Conservation (phyloP, 2,888 invertebrate genomes). For the Heteromurus nitidus region DNA sequence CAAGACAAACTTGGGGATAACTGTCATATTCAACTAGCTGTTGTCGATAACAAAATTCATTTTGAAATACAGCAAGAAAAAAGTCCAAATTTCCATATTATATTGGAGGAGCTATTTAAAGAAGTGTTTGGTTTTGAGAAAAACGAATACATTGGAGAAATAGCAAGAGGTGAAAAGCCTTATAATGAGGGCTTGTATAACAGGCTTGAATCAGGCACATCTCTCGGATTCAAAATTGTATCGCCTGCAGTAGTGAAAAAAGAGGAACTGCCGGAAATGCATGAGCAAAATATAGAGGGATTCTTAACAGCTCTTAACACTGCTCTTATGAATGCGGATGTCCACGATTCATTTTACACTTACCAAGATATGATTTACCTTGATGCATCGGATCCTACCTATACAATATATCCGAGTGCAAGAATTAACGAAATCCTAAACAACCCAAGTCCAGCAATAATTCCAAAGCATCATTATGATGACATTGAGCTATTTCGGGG, state of each 20-base stretch:
- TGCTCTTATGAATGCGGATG: neutral
- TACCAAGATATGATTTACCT: too few relatives aligned
- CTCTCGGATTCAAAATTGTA: neutral
- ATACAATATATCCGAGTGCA: neutral
- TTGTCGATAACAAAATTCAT: neutral
- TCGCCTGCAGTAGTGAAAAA: neutral
- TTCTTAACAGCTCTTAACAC: constrained; percentile 17
- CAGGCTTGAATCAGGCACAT: neutral
- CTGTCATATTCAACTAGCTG: neutral
- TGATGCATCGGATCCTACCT: neutral
- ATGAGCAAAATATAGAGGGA: constrained; percentile 9
- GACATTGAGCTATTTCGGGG: constrained; percentile 29
- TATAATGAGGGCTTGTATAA: neutral
- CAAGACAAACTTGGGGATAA: neutral
- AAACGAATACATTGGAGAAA: neutral
- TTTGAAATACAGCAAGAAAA: constrained; percentile 5
- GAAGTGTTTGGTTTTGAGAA: constrained; percentile 23
- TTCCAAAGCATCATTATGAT: neutral
- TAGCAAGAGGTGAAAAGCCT: constrained; percentile 4
- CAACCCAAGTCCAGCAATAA: neutral
- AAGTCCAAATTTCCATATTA: neutral
- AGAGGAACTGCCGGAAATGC: constrained; percentile 8
- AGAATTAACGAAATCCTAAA: constrained; percentile 2
- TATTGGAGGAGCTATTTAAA: neutral
- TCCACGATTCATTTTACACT: too few relatives aligned